Percentiles rank a stretch among this genome's conserved stretches.
phyloP scores from a whole-genome alignment of 2,888 invertebrate species.

The Mycalesis mineus region DNA sequence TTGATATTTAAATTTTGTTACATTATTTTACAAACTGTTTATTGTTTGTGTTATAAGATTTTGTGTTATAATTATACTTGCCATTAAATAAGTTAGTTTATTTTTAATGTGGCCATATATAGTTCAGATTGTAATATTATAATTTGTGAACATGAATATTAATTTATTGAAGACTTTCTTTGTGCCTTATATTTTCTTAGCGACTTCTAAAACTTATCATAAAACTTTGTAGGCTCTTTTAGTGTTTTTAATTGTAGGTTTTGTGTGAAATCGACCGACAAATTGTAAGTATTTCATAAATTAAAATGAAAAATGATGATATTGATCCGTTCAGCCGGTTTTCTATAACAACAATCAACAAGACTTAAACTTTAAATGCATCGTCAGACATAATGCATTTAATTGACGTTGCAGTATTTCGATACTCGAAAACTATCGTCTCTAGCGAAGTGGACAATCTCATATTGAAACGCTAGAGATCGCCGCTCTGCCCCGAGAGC shows the following conservation, averaged over 20 bases:
- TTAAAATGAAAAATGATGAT: no score
- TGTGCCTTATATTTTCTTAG: constrained; percentile 59
- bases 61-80: no score
- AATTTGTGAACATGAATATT: neutral
- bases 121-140: no score
- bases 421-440: neutral
- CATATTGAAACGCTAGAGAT: neutral
- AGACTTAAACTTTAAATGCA: no score
- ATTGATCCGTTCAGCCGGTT: no score
- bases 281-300: neutral
- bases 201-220: constrained; percentile 19
- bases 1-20: neutral
- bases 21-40: no score
- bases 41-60: no score
- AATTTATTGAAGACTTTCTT: constrained; percentile 37
- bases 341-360: no score
- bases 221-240: constrained; percentile 17
- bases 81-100: no score
- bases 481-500: neutral
- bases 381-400: no score
- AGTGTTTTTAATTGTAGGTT: neutral
- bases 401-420: neutral
- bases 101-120: no score
- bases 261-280: neutral
- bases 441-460: neutral